Base-by-base conservation (phyloP, 2,888 invertebrate species). In the Julus scanicus region DNA sequence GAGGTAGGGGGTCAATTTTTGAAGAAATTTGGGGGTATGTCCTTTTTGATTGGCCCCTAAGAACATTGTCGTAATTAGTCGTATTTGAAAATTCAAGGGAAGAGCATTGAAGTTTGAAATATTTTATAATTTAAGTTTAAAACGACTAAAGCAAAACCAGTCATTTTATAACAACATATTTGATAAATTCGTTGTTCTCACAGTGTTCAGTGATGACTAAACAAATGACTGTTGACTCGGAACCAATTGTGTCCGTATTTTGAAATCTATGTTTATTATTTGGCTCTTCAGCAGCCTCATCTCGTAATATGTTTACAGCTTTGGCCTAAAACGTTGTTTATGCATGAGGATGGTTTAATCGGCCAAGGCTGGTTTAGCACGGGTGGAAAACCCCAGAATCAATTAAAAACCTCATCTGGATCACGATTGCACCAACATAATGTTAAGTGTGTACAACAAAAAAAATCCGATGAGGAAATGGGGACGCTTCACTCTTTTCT, bases 321-420 rank as follows among this genome's bases (percentile, higher is more conserved):
- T 71, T 71, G 71, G 71, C 29, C 9, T 71, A 71, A 29, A 71
- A 71, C 0, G 20, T 4, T 71, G 71, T 71, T 71, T 71, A 71
- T 71, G 29, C 71, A 71, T 29, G 8, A 20, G 20, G 71, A 29
- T 1, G 29, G 71, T 71, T 71, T 71, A 71, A 71, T 71, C 71
- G 71, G 71, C 29, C 71, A 71, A 71, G 71, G 71, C 29, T 71
- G 29, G 71, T 20, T 71, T 71, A 11, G 71, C 71, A 71, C 71
- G 71, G 71, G 71, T 71, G 71, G 71, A 29, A 71, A 71, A 71
- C 71, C 71, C 71, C 71, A 29, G 71, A 5, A 29, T 71, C 71
- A 71, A 71, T 71, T 71, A 71, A 71, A 71, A 29, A 71, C 71
- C 71, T 71, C 71, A 71, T 71, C 71, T 71, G 71, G 71, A 71